Percentiles rank a stretch among this genome's conserved stretches.
These are phyloP conservation scores for Scaptomyza polygonia DNA, from an alignment of 2,888 invertebrate species.

Conservation along the genomic window DNA sequence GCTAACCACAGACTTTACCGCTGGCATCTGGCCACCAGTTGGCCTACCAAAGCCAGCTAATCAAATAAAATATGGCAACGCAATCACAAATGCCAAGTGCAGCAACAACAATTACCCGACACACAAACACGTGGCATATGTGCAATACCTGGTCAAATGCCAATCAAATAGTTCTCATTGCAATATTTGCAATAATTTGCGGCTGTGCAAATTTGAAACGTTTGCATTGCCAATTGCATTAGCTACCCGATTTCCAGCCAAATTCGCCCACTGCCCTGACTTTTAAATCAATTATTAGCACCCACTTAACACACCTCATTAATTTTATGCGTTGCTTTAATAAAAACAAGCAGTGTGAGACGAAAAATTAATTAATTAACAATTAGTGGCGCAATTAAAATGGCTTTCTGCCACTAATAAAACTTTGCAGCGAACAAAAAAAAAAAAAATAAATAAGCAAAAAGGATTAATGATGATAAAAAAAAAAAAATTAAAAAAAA, in stretches of 20 bases:
- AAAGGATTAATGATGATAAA: not conserved
- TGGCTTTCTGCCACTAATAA: slow-evolving; percentile 1
- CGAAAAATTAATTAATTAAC: slow-evolving; percentile 47
- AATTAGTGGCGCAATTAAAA: slow-evolving; percentile 48
- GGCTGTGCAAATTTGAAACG: slow-evolving; percentile 7
- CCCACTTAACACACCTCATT: slow-evolving; percentile 50
- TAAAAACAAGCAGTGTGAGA: not conserved
- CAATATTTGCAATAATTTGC: slow-evolving; percentile 41
- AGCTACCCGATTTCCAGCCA: not conserved
- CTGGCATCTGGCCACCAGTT: slow-evolving; percentile 17
- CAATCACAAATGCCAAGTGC: slow-evolving; percentile 22
- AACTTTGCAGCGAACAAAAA: not conserved
- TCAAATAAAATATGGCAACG: slow-evolving; percentile 53
- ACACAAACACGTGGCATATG: slow-evolving; percentile 20
- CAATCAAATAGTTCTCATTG: slow-evolving; percentile 20
- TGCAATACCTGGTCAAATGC: slow-evolving; percentile 22
- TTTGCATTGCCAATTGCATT: slow-evolving; percentile 35
- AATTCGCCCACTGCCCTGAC: not conserved
- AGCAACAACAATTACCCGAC: slow-evolving; percentile 4
- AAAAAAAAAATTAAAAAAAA: not conserved
- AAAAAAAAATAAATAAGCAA: not conserved
- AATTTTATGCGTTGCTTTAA: slow-evolving; percentile 21
- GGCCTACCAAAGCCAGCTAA: slow-evolving; percentile 36
- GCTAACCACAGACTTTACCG: slow-evolving; percentile 38
- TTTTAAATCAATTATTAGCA: slow-evolving; percentile 50